Evolutionary conservation across 2,797 vertebrate species (phyloP), one percentile per base, ranked within the genome.

Genomic region (Acomys russatus): DNA sequence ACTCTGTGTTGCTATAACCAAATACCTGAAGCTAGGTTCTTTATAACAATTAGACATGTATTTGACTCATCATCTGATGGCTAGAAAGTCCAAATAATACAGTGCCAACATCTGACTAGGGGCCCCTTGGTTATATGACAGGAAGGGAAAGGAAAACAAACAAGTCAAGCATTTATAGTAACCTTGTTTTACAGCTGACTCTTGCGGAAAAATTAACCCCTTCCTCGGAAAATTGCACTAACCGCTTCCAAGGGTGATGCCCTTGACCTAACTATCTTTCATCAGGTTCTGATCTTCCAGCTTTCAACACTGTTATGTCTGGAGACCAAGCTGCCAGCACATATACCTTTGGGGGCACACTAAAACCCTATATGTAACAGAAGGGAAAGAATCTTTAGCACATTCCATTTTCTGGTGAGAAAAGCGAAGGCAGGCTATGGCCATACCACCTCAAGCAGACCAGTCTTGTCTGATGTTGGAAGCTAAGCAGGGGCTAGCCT

Each of bases 401-500:
- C 10, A 10, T 51, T 64, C 79, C 30, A 59, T 82, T 68, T 73
- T 78, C 66, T 63, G 85, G 73, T 18, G 61, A 44, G 78, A 74
- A 94, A 92, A 92, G 20, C 51, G n/a, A 90, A 90, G 11, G 79
- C 25, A 63, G 44, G n/a, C 54, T 88, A 12, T n/a, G 70, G n/a
- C 70, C 22, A 30, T 30, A 20, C 4, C 23, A 38, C 35, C 68
- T 68, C 71, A 66, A 88, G 59, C 56, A 30, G 6, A 38, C 54
- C 35, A 35, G 33, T 30, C 35, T 38, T 22, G 15, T 30, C 70
- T 74, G 68, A 59, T 38, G 51, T 35, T 73, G 85, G n/a, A 30
- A 38, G 10, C 15, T 61, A 30, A 74, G 70, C 51, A 59, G 64
- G n/a, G 51, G 7, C 70, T 35, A 35, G 33, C 66, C 49, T 71